A percentile compares a stretch with the other conserved stretches of the same genome.
Conservation (phyloP, 2,888 invertebrate genomes). For the Sarcophaga caerulescens region DNA sequence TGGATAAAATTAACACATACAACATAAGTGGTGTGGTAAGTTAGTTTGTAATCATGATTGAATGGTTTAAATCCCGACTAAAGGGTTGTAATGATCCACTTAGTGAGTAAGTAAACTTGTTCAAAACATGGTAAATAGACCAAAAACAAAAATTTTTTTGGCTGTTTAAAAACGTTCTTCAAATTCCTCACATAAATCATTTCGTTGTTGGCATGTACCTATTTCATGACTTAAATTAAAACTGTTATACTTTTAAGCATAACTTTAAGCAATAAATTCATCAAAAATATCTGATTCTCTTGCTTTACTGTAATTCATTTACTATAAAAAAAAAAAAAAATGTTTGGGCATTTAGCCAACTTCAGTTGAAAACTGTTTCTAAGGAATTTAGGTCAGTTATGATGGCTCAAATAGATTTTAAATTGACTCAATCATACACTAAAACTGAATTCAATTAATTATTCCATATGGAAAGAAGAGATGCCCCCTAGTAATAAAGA, state of each 20-base stretch:
- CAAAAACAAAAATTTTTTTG: background rate
- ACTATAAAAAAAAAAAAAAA: background rate
- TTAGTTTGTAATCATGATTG: no score
- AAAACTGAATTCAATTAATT: slow-evolving; percentile 18
- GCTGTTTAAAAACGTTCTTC: background rate
- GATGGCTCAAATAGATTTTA: background rate
- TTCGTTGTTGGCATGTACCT: slow-evolving; percentile 23
- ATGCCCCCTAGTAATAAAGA: background rate
- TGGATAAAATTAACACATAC: no score
- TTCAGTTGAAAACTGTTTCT: background rate
- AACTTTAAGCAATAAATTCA: slow-evolving; percentile 5
- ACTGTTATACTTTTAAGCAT: background rate
- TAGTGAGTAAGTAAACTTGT: no score
- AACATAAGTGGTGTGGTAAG: no score
- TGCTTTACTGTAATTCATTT: background rate
- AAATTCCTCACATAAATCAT: background rate
- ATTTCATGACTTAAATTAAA: background rate
- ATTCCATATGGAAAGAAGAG: slow-evolving; percentile 1
- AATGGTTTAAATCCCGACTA: no score
- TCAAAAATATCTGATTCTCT: background rate
- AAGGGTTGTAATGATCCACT: no score
- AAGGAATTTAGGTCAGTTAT: slow-evolving; percentile 42
- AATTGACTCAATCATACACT: background rate
- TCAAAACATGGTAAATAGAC: no score
- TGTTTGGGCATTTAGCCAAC: slow-evolving; percentile 41